Percentiles rank a stretch among this genome's conserved stretches.
Conservation (phyloP, 2,113 vertebrate species). For the Pollachius pollachius region DNA sequence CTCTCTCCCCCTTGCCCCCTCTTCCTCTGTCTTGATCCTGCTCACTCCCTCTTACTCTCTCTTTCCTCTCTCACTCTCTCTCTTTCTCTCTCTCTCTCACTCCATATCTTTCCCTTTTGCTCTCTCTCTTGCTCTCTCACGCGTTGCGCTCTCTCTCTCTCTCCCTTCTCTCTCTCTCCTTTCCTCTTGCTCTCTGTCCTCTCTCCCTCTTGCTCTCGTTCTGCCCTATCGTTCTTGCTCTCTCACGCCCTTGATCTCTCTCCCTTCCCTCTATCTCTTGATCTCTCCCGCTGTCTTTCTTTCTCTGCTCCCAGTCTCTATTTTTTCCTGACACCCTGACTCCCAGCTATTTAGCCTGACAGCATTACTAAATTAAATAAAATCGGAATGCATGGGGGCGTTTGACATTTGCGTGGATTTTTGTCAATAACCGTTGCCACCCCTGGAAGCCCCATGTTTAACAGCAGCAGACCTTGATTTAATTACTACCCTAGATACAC, state of each 20-base stretch:
- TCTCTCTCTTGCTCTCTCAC: too few species aligned
- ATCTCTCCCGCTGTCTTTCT: not conserved
- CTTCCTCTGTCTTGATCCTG: not conserved
- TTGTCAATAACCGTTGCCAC: constrained; percentile 54
- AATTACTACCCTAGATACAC: constrained; percentile 51
- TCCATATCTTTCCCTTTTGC: too few species aligned
- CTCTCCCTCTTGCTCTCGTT: too few species aligned
- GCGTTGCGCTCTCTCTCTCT: too few species aligned
- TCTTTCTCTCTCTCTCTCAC: not conserved
- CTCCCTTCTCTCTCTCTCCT: too few species aligned
- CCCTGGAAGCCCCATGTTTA: constrained; percentile 46
- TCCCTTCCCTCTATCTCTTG: too few species aligned
- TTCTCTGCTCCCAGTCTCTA: constrained; percentile 9
- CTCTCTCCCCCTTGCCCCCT: not conserved
- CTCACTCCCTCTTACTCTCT: not conserved
- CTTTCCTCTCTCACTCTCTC: not conserved
- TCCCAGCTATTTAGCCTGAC: constrained; percentile 24
- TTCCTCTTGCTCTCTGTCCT: too few species aligned
- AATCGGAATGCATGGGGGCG: constrained; percentile 47
- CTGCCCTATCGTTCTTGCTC: too few species aligned
- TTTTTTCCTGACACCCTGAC: constrained; percentile 4
- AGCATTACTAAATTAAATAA: constrained; percentile 34
- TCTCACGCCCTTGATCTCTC: too few species aligned
- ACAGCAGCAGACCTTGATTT: constrained; percentile 55
- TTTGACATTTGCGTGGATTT: constrained; percentile 58